phyloP scores from a whole-genome alignment of 2,113 vertebrate species.

The Lampris incognitus region DNA sequence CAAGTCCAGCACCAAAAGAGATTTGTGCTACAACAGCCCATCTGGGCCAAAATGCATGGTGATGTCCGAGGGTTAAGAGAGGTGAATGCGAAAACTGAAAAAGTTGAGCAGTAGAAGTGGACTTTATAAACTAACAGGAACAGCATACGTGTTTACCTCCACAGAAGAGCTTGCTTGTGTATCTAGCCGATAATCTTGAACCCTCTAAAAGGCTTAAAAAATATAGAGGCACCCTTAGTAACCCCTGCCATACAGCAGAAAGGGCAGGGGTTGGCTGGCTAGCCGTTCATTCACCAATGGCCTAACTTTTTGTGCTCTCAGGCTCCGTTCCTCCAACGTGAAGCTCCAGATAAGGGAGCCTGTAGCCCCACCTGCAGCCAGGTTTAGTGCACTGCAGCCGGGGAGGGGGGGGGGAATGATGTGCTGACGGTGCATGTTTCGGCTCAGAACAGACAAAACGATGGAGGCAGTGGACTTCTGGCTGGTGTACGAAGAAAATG shows the following conservation, averaged over 20 bases:
- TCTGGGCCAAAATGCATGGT: slow-evolving; percentile 56
- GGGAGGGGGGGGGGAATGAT: neutral
- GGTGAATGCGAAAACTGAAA: slow-evolving; percentile 11
- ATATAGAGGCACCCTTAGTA: too few species aligned
- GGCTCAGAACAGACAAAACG: neutral
- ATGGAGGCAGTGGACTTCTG: slow-evolving; percentile 23
- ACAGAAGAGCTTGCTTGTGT: too few species aligned
- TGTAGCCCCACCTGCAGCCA: slow-evolving; percentile 60
- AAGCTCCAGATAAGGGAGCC: neutral
- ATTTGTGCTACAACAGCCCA: slow-evolving; percentile 70
- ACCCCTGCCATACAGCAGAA: too few species aligned
- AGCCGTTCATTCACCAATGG: neutral
- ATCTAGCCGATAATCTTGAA: too few species aligned
- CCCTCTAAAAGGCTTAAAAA: too few species aligned
- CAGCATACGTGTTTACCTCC: neutral
- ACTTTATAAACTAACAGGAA: slow-evolving; percentile 7
- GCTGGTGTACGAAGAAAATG: slow-evolving; percentile 36
- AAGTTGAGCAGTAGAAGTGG: neutral
- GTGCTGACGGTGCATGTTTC: neutral
- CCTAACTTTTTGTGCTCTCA: neutral
- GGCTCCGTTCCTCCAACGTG: too few species aligned
- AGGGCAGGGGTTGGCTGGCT: neutral
- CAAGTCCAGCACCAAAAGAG: slow-evolving; percentile 87
- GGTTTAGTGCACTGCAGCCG: slow-evolving; percentile 25
- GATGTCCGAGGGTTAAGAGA: slow-evolving; percentile 7